Evolutionary conservation across 2,888 invertebrate species (phyloP).

Genomic region (Callosobruchus maculatus): DNA sequence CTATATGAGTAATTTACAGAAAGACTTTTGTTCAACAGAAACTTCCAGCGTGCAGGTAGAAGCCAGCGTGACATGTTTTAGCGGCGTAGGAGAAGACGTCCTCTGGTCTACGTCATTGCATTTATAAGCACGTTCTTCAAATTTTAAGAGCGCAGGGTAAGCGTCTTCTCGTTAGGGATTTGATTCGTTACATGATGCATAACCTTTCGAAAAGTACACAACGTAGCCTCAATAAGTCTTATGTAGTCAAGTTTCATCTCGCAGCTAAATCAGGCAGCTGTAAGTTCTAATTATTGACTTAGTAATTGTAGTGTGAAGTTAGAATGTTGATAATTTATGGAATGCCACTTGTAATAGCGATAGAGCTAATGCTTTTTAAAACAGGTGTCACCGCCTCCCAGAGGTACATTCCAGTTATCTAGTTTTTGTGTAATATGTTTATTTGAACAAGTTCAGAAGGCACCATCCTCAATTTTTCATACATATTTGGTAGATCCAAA

Average conservation of each 20-base stretch:
- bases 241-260: neutral
- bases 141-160: slow-evolving; percentile 41
- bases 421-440: too few relatives aligned
- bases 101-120: slow-evolving; percentile 53
- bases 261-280: neutral
- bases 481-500: too few relatives aligned
- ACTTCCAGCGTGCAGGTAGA: slow-evolving; percentile 58
- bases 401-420: too few relatives aligned
- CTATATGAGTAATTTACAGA: too few relatives aligned
- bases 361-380: neutral
- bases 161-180: too few relatives aligned
- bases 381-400: too few relatives aligned
- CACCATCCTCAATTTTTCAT: too few relatives aligned
- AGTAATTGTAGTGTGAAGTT: neutral
- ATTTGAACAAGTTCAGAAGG: too few relatives aligned
- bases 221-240: neutral
- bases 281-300: too few relatives aligned
- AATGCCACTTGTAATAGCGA: neutral
- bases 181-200: neutral
- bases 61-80: slow-evolving; percentile 59
- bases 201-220: neutral
- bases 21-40: slow-evolving; percentile 50
- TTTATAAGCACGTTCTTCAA: slow-evolving; percentile 59
- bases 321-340: neutral
- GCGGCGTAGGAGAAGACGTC: slow-evolving; percentile 47